Conservation (phyloP, 2,113 vertebrate species). For the Zingel zingel region DNA sequence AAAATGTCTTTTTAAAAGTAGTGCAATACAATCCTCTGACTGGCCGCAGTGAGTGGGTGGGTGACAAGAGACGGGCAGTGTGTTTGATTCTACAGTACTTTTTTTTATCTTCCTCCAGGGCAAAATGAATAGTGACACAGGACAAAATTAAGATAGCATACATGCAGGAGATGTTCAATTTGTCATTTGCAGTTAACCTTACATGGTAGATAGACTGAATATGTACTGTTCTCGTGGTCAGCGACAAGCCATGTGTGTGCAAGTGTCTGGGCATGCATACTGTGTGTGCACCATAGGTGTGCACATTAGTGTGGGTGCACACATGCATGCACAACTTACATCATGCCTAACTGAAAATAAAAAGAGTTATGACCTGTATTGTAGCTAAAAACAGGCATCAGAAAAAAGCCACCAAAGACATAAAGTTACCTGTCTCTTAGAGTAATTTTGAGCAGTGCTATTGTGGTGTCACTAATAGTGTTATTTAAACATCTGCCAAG, state of each 20-base stretch:
- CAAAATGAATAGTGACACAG: constrained; percentile 46
- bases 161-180: constrained; percentile 25
- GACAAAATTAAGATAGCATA: constrained; percentile 44
- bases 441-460: constrained; percentile 9
- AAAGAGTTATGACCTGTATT: not conserved
- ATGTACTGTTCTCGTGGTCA: not conserved
- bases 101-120: constrained; percentile 27
- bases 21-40: not conserved
- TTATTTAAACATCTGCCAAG: constrained; percentile 42
- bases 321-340: not conserved
- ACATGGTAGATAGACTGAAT: constrained; percentile 6
- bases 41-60: not conserved
- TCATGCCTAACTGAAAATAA: not conserved
- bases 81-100: constrained; percentile 20
- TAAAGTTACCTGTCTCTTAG: not conserved
- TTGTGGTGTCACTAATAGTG: constrained; percentile 36
- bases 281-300: not conserved
- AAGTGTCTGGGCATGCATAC: not conserved
- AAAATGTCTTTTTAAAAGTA: constrained; percentile 25
- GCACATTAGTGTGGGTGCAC: not conserved
- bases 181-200: constrained; percentile 41
- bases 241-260: not conserved
- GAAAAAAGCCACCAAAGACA: not conserved
- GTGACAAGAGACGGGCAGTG: not conserved
- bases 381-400: not conserved